A percentile compares a stretch with the other conserved stretches of the same genome.
These are phyloP conservation scores for Pararge aegeria DNA, from an alignment of 1,140 invertebrate genomes.

Conservation along the genomic window DNA sequence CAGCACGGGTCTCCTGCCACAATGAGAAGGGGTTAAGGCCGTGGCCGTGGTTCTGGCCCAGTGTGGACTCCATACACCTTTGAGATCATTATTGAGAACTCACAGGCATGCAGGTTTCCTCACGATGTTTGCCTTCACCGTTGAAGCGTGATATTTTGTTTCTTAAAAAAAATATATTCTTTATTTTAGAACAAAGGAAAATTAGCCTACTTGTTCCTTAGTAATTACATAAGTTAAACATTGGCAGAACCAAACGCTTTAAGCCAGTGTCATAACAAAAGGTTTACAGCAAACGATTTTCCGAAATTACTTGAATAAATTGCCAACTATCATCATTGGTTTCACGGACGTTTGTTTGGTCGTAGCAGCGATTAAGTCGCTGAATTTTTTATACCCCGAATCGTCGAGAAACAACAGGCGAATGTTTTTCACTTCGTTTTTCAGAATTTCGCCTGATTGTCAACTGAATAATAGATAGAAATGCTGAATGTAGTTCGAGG, in stretches of 20 bases:
- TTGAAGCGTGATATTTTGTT: too few species aligned
- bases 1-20: too few species aligned
- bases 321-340: conserved; percentile 51
- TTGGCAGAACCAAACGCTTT: neutral
- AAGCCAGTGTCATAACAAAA: conserved; percentile 1
- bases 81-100: too few species aligned
- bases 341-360: conserved; percentile 58
- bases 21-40: too few species aligned
- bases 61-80: too few species aligned
- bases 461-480: conserved; percentile 68
- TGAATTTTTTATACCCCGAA: conserved; percentile 68
- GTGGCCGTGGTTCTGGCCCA: too few species aligned
- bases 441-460: conserved; percentile 72
- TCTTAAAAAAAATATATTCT: too few species aligned
- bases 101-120: too few species aligned
- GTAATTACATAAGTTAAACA: too few species aligned
- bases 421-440: conserved; percentile 71
- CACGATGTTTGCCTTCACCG: too few species aligned
- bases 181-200: too few species aligned
- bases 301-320: conserved; percentile 51
- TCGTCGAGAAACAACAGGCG: conserved; percentile 65
- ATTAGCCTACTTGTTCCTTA: too few species aligned
- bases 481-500: conserved; percentile 51
- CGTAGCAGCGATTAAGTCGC: conserved; percentile 61
- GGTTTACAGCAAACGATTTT: conserved; percentile 30